Evolutionary conservation across 2,888 invertebrate species (phyloP).

Genomic region (Aricia artaxerxes): DNA sequence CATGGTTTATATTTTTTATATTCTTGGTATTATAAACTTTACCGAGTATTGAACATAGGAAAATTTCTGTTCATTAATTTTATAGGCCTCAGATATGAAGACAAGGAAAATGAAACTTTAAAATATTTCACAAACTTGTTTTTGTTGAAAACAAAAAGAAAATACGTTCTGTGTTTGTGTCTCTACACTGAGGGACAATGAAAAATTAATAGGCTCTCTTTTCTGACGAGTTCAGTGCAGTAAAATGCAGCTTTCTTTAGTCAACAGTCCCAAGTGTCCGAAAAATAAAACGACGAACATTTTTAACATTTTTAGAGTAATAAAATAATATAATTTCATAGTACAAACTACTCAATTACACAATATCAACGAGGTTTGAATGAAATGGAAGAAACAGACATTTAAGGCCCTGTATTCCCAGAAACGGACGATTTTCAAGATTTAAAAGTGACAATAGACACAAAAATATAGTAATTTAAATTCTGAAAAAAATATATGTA

Average conservation of each 20-base stretch:
- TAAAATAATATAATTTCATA: too few relatives aligned
- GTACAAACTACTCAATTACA: too few relatives aligned
- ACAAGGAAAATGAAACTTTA: neutral
- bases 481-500: too few relatives aligned
- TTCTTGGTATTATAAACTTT: neutral
- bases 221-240: slow-evolving; percentile 21
- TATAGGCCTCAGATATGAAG: neutral
- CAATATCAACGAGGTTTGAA: too few relatives aligned
- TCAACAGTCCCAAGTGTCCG: neutral
- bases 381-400: too few relatives aligned
- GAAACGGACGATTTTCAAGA: too few relatives aligned
- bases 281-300: neutral
- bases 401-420: too few relatives aligned
- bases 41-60: neutral
- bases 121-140: neutral
- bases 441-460: too few relatives aligned
- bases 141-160: slow-evolving; percentile 1
- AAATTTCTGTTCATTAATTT: neutral
- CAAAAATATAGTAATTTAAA: too few relatives aligned
- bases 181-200: slow-evolving; percentile 21
- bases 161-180: slow-evolving; percentile 14
- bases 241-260: slow-evolving; percentile 19
- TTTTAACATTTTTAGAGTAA: neutral
- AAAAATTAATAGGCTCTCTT: slow-evolving; percentile 28
- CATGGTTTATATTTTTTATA: neutral